Base-by-base conservation (phyloP, 2,113 vertebrate species). In the Oenanthe melanoleuca region DNA sequence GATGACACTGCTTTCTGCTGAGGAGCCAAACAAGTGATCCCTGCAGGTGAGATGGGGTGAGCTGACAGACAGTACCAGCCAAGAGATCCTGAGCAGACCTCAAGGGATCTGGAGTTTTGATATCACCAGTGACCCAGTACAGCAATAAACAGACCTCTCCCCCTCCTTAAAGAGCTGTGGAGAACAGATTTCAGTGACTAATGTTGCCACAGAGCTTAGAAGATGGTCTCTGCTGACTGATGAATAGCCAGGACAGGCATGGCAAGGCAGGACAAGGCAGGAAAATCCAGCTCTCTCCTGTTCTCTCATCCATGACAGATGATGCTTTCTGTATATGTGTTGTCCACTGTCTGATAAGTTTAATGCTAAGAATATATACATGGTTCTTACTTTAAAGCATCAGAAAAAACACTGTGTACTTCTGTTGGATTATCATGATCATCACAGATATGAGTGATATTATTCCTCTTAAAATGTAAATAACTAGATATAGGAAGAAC, bases 11-110 rank as follows among this genome's bases (percentile, higher is more conserved):
- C 8, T 95, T 5, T 57, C 61, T 74, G 47, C 22, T 44, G 65
- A 82, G 49, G 8, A 82, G 29, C 18, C 0, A 0, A 64, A 83
- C 1, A 9, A 37, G 37, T 19, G 37, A 49, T 12, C 31, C 17
- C 42, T 70, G 50, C 22, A 57, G 64, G 12, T 57, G 45, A n/a
- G 28, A 28, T 55, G 34, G 15, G 15, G 10, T 71, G 9, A 82
- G 22, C 12, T 66, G 47, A 28, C 44, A 12, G 26, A 16, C 60
- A 59, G 49, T 40, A 47, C 29, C 63, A 83, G 40, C 18, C 44
- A 72, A 72, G 64, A 79, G 14, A 61, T 45, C 34, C 37, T 38
- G 24, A 56, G 44, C 21, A 74, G 61, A 56, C 7, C 23, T 52
- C 57, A 14, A 44, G 40, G 16, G 10, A 67, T 64, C 49, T 64